These are phyloP conservation scores for Orthonychiurus folsomi DNA, from an alignment of 2,888 invertebrate genomes.

Conservation along the genomic window DNA sequence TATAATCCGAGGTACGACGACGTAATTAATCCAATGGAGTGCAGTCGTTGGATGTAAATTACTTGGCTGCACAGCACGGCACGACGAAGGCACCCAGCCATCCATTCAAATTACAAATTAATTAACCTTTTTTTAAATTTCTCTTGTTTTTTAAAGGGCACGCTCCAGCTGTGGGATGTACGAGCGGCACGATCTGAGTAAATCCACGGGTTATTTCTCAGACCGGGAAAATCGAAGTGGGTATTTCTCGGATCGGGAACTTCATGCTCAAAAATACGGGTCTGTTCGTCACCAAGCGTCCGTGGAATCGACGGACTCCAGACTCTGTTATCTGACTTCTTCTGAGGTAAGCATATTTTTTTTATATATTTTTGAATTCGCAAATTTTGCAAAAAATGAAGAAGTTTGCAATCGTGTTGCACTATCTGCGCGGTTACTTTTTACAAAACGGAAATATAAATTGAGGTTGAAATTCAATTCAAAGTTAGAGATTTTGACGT, in stretches of 20 bases:
- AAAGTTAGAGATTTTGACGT: too few relatives aligned
- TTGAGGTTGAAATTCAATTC: too few relatives aligned
- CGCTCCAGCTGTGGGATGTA: not conserved
- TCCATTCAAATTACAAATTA: not conserved
- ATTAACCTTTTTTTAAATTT: not conserved
- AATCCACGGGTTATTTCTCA: conserved; percentile 37
- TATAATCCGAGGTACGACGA: too few relatives aligned
- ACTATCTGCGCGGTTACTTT: too few relatives aligned
- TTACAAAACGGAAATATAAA: too few relatives aligned
- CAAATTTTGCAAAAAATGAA: not conserved
- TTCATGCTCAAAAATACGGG: conserved; percentile 54
- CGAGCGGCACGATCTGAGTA: conserved; percentile 46
- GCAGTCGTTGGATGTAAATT: too few relatives aligned
- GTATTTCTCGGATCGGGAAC: conserved; percentile 81
- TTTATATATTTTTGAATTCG: too few relatives aligned
- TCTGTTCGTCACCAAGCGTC: conserved; percentile 83
- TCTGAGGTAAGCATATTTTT: conserved; percentile 81
- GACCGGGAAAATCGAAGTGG: conserved; percentile 39
- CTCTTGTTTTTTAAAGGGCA: not conserved
- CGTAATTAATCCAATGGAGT: too few relatives aligned
- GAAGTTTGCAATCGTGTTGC: not conserved
- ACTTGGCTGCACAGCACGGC: too few relatives aligned
- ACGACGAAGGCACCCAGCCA: too few relatives aligned
- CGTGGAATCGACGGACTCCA: conserved; percentile 85
- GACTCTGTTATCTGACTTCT: conserved; percentile 86